Evolutionary conservation across 2,888 invertebrate species (phyloP).

Genomic region (Venusia cambrica): DNA sequence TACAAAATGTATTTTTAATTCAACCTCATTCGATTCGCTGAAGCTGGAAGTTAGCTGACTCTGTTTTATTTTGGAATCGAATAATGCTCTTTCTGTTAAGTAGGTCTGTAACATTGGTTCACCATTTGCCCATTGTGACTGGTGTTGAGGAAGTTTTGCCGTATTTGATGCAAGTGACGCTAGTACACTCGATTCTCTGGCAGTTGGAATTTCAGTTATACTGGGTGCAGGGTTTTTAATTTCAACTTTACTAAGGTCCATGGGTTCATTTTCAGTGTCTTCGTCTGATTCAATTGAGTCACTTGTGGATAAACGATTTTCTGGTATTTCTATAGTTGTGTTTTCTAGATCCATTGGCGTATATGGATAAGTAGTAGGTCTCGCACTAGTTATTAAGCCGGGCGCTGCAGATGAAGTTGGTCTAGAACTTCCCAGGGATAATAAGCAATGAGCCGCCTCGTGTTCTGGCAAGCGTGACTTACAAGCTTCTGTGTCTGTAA

Average conservation of each 20-base stretch:
- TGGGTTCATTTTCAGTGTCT: conserved; percentile 77
- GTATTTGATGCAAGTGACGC: conserved; percentile 84
- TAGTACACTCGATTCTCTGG: conserved; percentile 82
- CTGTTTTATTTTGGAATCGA: conserved; percentile 87
- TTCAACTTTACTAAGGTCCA: conserved; percentile 73
- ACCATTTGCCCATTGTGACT: conserved; percentile 79
- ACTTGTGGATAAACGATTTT: conserved; percentile 47
- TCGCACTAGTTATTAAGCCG: conserved; percentile 79
- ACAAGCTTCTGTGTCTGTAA: conserved; percentile 83
- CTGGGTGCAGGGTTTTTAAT: conserved; percentile 49
- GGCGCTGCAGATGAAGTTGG: conserved; percentile 75
- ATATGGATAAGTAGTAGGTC: conserved; percentile 87
- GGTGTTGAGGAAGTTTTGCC: conserved; percentile 81
- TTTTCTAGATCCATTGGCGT: conserved; percentile 61
- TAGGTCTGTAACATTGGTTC: conserved; percentile 87
- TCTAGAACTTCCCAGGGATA: conserved; percentile 85
- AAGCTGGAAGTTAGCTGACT: conserved; percentile 75
- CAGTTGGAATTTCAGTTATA: conserved; percentile 80
- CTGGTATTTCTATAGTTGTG: conserved; percentile 45
- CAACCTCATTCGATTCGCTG: conserved; percentile 61
- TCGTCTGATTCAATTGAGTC: conserved; percentile 49
- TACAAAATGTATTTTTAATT: conserved; percentile 51
- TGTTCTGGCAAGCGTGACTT: conserved; percentile 89
- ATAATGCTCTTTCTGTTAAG: conserved; percentile 85
- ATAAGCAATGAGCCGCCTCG: conserved; percentile 91